Percentiles rank a stretch among this genome's conserved stretches.
These are phyloP conservation scores for Antennarius maculatus DNA, from an alignment of 2,797 vertebrate genomes.

Conservation along the genomic window DNA sequence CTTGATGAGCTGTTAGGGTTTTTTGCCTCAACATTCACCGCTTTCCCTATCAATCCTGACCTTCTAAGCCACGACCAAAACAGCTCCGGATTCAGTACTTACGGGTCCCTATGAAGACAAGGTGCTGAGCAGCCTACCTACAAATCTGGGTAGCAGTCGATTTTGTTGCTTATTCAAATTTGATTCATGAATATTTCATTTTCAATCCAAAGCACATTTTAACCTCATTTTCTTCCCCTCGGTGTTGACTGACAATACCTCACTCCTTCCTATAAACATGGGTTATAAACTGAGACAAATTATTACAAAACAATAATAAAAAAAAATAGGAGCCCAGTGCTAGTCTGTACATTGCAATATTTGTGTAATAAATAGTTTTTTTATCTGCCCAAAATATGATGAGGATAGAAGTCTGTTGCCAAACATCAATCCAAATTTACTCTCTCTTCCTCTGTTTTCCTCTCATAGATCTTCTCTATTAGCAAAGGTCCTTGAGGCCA, in stretches of 20 bases:
- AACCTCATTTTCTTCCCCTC: constrained; percentile 63
- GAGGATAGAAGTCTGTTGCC: constrained; percentile 41
- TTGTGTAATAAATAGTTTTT: constrained; percentile 45
- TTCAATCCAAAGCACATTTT: constrained; percentile 70
- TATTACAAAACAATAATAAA: constrained; percentile 7
- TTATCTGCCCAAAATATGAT: constrained; percentile 55
- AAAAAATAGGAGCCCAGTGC: constrained; percentile 31
- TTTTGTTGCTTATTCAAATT: constrained; percentile 79
- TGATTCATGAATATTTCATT: constrained; percentile 79
- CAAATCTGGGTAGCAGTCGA: constrained; percentile 65
- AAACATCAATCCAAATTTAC: constrained; percentile 54
- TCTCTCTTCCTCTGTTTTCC: constrained; percentile 55
- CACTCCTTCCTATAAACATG: constrained; percentile 33
- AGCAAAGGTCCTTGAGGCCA: constrained; percentile 45
- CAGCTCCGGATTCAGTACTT: constrained; percentile 58
- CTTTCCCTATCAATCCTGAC: constrained; percentile 45
- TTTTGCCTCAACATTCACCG: constrained; percentile 47
- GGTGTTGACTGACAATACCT: constrained; percentile 55
- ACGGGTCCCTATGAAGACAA: constrained; percentile 57
- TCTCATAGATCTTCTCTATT: constrained; percentile 36
- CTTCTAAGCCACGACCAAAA: constrained; percentile 50
- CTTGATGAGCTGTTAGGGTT: constrained; percentile 8
- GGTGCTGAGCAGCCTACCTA: constrained; percentile 59
- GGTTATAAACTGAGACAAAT: constrained; percentile 58
- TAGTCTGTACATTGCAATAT: constrained; percentile 63